These are phyloP conservation scores for Brenthis hecate DNA, from an alignment of 2,888 invertebrate genomes.

Conservation along the genomic window DNA sequence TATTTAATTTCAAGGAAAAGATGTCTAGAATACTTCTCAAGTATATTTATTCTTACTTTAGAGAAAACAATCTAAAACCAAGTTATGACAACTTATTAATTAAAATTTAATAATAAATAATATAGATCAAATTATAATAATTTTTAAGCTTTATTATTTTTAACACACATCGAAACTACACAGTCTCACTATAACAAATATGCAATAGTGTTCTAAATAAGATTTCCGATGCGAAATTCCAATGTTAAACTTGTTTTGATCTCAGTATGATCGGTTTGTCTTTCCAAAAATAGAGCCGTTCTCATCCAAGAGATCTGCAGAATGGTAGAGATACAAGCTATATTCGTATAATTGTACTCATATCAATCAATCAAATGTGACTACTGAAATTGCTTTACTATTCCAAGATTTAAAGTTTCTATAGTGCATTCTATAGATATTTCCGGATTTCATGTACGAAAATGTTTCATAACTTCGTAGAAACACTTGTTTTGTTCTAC, in stretches of 20 bases:
- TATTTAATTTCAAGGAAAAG: too few relatives aligned
- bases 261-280: conserved; percentile 41
- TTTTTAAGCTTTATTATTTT: not conserved
- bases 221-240: conserved; percentile 39
- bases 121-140: too few relatives aligned
- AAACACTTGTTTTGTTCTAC: conserved; percentile 8
- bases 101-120: too few relatives aligned
- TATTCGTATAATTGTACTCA: conserved; percentile 23
- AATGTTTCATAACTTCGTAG: conserved; percentile 11
- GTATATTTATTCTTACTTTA: too few relatives aligned
- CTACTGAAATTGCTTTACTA: conserved; percentile 32
- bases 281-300: conserved; percentile 43
- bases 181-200: not conserved
- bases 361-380: conserved; percentile 41
- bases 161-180: not conserved
- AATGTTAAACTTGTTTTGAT: conserved; percentile 43
- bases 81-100: too few relatives aligned
- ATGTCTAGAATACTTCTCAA: too few relatives aligned
- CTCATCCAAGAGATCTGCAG: conserved; percentile 36
- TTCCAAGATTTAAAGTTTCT: conserved; percentile 1
- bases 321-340: conserved; percentile 26
- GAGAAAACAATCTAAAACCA: too few relatives aligned
- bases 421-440: not conserved
- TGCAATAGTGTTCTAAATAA: conserved; percentile 27
- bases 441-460: conserved; percentile 12